Evolutionary conservation across 2,888 invertebrate species (phyloP).

Genomic region (Cheilosia impressa): DNA sequence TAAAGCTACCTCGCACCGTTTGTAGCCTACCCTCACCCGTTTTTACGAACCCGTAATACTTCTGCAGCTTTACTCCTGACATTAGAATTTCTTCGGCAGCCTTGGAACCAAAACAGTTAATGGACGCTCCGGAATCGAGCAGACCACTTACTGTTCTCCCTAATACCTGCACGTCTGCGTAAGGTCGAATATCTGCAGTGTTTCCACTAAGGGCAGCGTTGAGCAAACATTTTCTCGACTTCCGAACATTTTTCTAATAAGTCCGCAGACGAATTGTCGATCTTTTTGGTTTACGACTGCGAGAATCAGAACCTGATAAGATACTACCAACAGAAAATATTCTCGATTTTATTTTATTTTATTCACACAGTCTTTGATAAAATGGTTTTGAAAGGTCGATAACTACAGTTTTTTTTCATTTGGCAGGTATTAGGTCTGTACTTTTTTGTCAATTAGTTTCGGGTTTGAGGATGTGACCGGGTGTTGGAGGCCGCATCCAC

Average conservation of each 20-base stretch:
- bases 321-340: neutral
- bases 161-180: constrained; percentile 28
- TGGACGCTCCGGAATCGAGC: constrained; percentile 51
- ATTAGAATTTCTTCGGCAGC: constrained; percentile 47
- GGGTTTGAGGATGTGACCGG: neutral
- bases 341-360: neutral
- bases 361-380: constrained; percentile 3
- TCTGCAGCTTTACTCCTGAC: neutral
- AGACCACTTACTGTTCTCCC: constrained; percentile 46
- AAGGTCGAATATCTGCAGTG: constrained; percentile 33
- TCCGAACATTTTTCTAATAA: constrained; percentile 12
- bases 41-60: neutral
- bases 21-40: neutral
- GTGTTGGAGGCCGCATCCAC: constrained; percentile 13
- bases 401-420: neutral
- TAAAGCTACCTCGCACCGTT: neutral
- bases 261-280: neutral
- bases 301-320: neutral
- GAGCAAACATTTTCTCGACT: constrained; percentile 1
- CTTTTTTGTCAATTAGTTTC: neutral
- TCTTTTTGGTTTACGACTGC: neutral
- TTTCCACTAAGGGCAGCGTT: neutral
- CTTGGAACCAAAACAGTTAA: constrained; percentile 50
- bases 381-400: neutral
- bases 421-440: neutral